A percentile compares a stretch with the other conserved stretches of the same genome.
Conservation (phyloP, 2,113 vertebrate genomes). For the Corapipo altera region DNA sequence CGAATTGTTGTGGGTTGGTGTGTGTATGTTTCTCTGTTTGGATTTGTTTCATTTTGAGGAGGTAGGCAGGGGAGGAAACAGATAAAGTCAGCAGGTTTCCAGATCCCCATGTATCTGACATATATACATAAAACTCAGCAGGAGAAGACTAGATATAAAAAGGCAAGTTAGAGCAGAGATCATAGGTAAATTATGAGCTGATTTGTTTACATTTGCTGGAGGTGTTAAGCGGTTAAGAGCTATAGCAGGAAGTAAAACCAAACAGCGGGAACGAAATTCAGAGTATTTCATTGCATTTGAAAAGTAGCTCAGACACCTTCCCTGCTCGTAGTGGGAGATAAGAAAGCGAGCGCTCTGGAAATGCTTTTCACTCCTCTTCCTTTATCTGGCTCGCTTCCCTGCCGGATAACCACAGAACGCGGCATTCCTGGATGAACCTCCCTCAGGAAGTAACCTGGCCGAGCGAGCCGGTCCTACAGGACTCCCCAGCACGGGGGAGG, state of each 20-base stretch:
- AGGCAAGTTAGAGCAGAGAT: slow-evolving; percentile 58
- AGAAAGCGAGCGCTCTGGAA: not conserved
- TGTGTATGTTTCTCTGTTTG: not conserved
- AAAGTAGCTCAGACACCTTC: slow-evolving; percentile 33
- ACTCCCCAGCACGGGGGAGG: not conserved
- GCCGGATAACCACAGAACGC: not conserved
- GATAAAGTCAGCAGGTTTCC: slow-evolving; percentile 26
- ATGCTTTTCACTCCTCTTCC: not conserved
- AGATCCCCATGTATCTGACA: not conserved
- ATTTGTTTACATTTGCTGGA: slow-evolving; percentile 67
- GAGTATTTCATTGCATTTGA: slow-evolving; percentile 38
- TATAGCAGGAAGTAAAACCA: slow-evolving; percentile 62
- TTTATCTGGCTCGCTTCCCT: not conserved
- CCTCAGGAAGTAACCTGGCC: not conserved
- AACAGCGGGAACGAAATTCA: slow-evolving; percentile 32
- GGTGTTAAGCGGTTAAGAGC: slow-evolving; percentile 29
- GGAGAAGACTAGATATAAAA: not conserved
- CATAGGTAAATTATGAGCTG: slow-evolving; percentile 39
- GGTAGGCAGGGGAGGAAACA: not conserved
- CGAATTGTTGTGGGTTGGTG: not conserved
- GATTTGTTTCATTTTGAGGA: slow-evolving; percentile 25
- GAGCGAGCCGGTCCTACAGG: slow-evolving; percentile 45
- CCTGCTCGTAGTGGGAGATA: not conserved
- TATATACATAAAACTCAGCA: not conserved
- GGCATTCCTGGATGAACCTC: not conserved